Base-by-base conservation (phyloP, 1,140 invertebrate genomes). In the Bombus sibiricus region DNA sequence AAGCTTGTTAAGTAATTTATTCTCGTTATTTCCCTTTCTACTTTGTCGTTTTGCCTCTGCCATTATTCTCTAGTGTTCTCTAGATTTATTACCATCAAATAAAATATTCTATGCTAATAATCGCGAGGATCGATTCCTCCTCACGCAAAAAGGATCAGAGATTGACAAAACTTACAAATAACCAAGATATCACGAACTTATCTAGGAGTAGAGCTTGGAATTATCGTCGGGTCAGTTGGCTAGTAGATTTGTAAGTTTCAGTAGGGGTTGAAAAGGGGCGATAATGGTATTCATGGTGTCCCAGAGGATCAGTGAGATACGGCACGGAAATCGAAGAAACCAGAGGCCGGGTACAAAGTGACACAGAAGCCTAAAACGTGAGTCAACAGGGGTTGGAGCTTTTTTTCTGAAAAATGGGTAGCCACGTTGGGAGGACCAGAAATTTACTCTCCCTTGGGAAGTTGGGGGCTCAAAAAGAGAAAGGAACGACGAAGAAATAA, bases 361-460 rank as follows among this genome's bases (percentile, higher is more conserved):
- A 37, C 32, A 47, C 25, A 43, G 57, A 39, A 62, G 76, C 76
- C 72, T 41, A 59, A 62, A 53, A 53, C 66, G 8, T 9, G 28
- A n/a, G 69, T 73, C n/a, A 59, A 57, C 34, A 71, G 68, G 39
- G 69, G 39, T 34, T 25, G 32, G 37, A 28, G 13, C 1, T 34
- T 32, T 25, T 71, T 62, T n/a, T 18, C 15, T 62, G 69, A 73
- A 64, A 81, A 81, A 85, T 85, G 41, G 69, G 25, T 32, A 79
- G 25, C 53, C 53, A 72, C 53, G 75, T 41, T 8, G 66, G 68
- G 25, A 68, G 41, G 53, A 8, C 57, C 13, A 41, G 83, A 74
- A 85, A 85, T 85, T 85, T 85, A 85, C 83, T 85, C 59, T 81
- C 68, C 57, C 69, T 53, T 59, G 57, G 78, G 83, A 69, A 85